A percentile compares a stretch with the other conserved stretches of the same genome.
Evolutionary conservation across 2,888 invertebrate genomes (phyloP).

Genomic region (Oligia strigilis): DNA sequence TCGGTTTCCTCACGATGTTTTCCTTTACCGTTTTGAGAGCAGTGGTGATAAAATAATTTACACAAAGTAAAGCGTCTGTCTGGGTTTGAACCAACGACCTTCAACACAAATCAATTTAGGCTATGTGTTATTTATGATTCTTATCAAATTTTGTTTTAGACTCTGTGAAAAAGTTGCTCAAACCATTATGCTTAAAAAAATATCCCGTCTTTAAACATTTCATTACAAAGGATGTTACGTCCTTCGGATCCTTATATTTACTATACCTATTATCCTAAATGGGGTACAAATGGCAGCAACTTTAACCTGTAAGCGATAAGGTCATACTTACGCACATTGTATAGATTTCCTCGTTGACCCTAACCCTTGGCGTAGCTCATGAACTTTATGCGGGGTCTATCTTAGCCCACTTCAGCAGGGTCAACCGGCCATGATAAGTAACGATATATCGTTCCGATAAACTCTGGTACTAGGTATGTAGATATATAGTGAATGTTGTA

Average conservation of each 20-base stretch:
- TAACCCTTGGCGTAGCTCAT: conserved; percentile 45
- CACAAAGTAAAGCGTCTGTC: background rate
- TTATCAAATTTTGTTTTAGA: too few species aligned
- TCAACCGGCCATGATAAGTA: conserved; percentile 32
- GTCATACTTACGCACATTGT: conserved; percentile 31
- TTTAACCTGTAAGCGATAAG: conserved; percentile 48
- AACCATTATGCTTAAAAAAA: background rate
- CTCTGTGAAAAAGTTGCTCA: too few species aligned
- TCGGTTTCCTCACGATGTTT: background rate
- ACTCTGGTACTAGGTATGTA: background rate
- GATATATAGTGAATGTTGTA: background rate
- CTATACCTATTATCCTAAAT: background rate
- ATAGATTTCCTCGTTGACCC: conserved; percentile 50
- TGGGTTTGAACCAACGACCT: background rate
- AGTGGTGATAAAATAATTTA: background rate
- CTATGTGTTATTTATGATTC: too few species aligned
- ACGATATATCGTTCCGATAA: conserved; percentile 40
- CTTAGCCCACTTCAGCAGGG: conserved; percentile 50
- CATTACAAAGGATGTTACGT: background rate
- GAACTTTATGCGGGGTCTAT: conserved; percentile 55
- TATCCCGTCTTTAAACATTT: background rate
- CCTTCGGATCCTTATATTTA: background rate
- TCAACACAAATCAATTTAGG: background rate
- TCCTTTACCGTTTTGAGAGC: background rate
- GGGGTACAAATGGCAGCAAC: background rate